Percentiles rank a stretch among this genome's conserved stretches.
phyloP scores from a whole-genome alignment of 1,140 invertebrate genomes.

The Heliconius hermathena region DNA sequence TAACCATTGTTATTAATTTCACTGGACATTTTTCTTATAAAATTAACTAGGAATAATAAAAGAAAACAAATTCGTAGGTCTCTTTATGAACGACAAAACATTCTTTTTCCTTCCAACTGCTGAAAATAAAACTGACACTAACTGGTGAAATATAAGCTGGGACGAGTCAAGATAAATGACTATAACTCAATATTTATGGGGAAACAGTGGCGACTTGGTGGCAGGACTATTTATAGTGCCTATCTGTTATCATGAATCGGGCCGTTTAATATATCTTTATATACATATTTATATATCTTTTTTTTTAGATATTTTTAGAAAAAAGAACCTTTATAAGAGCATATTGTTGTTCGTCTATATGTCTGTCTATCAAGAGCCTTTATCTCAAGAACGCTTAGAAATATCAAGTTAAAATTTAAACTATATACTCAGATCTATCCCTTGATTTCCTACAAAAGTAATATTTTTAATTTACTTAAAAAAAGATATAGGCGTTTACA shows the following conservation, averaged over 20 bases:
- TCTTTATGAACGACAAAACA: background rate
- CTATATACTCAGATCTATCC: no score
- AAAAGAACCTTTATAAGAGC: no score
- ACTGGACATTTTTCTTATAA: no score
- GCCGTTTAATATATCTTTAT: background rate
- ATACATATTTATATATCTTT: background rate
- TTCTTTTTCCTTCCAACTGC: background rate
- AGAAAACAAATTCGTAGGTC: background rate
- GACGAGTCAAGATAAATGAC: background rate
- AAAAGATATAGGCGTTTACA: no score
- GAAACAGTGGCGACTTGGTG: slow-evolving; percentile 10
- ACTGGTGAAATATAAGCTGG: slow-evolving; percentile 6
- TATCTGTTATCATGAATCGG: slow-evolving; percentile 17
- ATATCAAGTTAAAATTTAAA: no score
- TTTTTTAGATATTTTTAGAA: no score
- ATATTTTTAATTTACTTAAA: no score
- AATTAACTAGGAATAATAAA: background rate
- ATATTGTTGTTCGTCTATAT: no score
- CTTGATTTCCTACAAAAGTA: no score
- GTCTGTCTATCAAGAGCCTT: no score
- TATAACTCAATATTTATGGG: slow-evolving; percentile 29
- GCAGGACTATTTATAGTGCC: slow-evolving; percentile 21
- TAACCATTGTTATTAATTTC: no score
- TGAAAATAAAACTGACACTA: slow-evolving; percentile 1
- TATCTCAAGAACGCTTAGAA: no score